phyloP scores from a whole-genome alignment of 2,888 invertebrate species.

The Andrena trimmerana region DNA sequence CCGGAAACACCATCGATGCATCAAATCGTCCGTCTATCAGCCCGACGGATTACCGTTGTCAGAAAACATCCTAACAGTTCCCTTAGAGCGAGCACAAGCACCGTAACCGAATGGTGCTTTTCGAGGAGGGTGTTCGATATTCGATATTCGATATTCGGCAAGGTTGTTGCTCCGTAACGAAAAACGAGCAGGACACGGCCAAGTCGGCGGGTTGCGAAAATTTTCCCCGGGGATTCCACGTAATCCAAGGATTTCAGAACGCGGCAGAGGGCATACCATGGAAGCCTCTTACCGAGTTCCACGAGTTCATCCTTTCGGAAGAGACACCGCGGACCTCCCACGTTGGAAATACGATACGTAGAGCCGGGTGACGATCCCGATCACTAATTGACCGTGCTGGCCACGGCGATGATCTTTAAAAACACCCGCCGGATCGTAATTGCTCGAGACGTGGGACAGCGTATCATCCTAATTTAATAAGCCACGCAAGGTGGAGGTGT shows the following conservation, averaged over 20 bases:
- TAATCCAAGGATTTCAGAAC: conserved; percentile 60
- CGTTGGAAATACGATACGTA: conserved; percentile 82
- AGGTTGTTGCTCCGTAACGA: conserved; percentile 5
- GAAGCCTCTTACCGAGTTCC: conserved; percentile 85
- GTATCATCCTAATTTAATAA: conserved; percentile 79
- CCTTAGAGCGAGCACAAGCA: neutral
- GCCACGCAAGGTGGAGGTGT: conserved; percentile 50
- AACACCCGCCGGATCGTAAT: conserved; percentile 79
- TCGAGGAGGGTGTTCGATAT: conserved; percentile 11
- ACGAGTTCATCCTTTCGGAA: conserved; percentile 82
- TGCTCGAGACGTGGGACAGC: conserved; percentile 79
- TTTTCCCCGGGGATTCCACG: conserved; percentile 44
- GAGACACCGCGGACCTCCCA: conserved; percentile 83
- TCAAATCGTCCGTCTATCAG: neutral
- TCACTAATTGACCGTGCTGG: conserved; percentile 83
- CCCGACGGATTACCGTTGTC: neutral
- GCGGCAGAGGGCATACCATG: conserved; percentile 62
- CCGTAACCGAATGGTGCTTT: neutral
- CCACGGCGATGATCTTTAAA: conserved; percentile 79
- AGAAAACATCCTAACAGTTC: too few species aligned
- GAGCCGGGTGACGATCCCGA: conserved; percentile 82
- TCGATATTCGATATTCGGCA: conserved; percentile 45
- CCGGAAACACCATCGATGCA: conserved; percentile 19
- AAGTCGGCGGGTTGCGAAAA: conserved; percentile 12
- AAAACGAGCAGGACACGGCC: neutral